Conservation (phyloP, 2,888 invertebrate species). For the Apoda limacodes region DNA sequence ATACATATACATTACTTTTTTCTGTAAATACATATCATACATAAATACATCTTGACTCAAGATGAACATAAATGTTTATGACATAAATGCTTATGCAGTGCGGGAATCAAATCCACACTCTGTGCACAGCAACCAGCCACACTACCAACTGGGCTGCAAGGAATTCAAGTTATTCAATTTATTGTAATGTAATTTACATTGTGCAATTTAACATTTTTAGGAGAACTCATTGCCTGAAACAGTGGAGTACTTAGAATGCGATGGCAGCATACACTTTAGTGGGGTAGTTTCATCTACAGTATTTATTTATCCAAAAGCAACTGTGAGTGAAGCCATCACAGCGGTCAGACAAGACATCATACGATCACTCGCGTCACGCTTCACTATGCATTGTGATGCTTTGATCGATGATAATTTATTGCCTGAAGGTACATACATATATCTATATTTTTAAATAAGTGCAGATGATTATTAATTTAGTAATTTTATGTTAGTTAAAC, state of each 20-base stretch:
- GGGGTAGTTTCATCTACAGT: conserved; percentile 81
- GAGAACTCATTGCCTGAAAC: conserved; percentile 55
- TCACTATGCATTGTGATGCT: conserved; percentile 94
- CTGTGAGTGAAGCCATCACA: conserved; percentile 76
- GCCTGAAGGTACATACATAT: conserved; percentile 80
- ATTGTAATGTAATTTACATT: conserved; percentile 12
- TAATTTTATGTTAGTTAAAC: not conserved
- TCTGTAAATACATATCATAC: too few species aligned
- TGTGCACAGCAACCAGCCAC: too few species aligned
- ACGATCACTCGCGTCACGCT: conserved; percentile 84
- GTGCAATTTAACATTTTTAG: conserved; percentile 35
- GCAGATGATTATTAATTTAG: not conserved
- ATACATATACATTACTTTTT: too few species aligned
- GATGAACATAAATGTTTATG: too few species aligned
- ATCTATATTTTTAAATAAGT: not conserved
- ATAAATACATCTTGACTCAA: too few species aligned
- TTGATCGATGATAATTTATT: conserved; percentile 83
- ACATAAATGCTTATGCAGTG: too few species aligned
- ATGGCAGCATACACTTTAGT: conserved; percentile 76
- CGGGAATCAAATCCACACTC: too few species aligned
- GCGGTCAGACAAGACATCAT: conserved; percentile 87
- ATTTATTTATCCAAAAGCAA: conserved; percentile 83
- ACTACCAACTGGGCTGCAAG: too few species aligned
- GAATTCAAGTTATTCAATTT: not conserved
- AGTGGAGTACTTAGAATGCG: conserved; percentile 68